A percentile compares a stretch with the other conserved stretches of the same genome.
Evolutionary conservation across 2,113 vertebrate genomes (phyloP).

Genomic region (Gambusia holbrooki): DNA sequence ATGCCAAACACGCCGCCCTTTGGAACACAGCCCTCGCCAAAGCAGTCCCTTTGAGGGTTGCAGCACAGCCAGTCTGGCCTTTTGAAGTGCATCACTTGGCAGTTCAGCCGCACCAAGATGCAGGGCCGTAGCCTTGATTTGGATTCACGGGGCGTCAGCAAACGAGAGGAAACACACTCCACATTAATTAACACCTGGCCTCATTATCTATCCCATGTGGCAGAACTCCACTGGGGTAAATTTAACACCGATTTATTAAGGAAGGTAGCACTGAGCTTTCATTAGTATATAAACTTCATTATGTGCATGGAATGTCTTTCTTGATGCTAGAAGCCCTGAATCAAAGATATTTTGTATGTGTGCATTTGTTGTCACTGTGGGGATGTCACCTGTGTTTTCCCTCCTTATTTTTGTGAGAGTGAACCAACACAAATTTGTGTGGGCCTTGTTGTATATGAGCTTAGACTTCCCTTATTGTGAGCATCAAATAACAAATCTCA

Average conservation of each 20-base stretch:
- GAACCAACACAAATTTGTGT: neutral
- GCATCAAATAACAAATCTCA: constrained; percentile 61
- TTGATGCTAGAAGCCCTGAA: constrained; percentile 12
- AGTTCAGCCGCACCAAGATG: constrained; percentile 56
- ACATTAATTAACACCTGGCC: constrained; percentile 81
- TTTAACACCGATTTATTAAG: constrained; percentile 67
- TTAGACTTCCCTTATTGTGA: constrained; percentile 51
- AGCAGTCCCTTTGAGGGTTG: constrained; percentile 67
- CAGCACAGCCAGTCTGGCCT: constrained; percentile 64
- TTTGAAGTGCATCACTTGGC: constrained; percentile 71
- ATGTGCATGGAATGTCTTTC: constrained; percentile 4
- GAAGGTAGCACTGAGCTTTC: constrained; percentile 14
- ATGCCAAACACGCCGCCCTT: constrained; percentile 55
- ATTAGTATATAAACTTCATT: constrained; percentile 7
- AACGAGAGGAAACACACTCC: constrained; percentile 62
- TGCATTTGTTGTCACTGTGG: constrained; percentile 2
- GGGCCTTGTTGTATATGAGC: constrained; percentile 7
- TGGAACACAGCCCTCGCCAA: constrained; percentile 57
- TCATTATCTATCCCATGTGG: constrained; percentile 79
- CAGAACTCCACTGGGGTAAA: constrained; percentile 65
- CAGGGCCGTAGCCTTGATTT: constrained; percentile 60
- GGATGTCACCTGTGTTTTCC: constrained; percentile 3
- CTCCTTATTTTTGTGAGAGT: constrained; percentile 3
- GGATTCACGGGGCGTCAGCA: constrained; percentile 65
- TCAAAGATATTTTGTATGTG: constrained; percentile 2